Evolutionary conservation across 2,888 invertebrate genomes (phyloP).

Genomic region (Amaurobius ferox): DNA sequence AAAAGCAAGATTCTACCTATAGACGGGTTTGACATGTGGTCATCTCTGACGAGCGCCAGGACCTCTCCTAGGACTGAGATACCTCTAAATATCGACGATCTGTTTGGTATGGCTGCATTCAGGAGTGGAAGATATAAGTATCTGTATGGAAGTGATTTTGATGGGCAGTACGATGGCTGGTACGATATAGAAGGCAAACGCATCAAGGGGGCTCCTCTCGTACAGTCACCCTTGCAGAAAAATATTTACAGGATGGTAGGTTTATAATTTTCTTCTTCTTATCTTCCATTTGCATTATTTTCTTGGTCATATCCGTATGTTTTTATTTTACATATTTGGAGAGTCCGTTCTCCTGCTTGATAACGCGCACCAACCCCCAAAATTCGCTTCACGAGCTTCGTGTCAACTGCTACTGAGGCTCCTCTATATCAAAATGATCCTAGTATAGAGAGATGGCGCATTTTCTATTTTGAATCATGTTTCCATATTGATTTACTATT

Average conservation of each 20-base stretch:
- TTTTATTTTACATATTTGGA: too few species aligned
- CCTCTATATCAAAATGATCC: too few species aligned
- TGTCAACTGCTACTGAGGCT: too few species aligned
- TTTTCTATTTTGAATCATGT: too few species aligned
- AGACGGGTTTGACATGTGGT: slow-evolving; percentile 73
- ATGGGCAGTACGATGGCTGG: slow-evolving; percentile 86
- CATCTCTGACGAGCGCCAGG: slow-evolving; percentile 82
- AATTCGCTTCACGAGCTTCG: too few species aligned
- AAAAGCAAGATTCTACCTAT: slow-evolving; percentile 32
- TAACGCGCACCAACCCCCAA: too few species aligned
- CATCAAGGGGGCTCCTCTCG: slow-evolving; percentile 74
- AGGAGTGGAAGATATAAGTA: slow-evolving; percentile 71
- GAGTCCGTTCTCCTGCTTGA: too few species aligned
- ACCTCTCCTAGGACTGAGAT: slow-evolving; percentile 80
- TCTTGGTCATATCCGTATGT: too few species aligned
- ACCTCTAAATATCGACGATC: slow-evolving; percentile 90
- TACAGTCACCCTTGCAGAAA: slow-evolving; percentile 60
- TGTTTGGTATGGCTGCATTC: slow-evolving; percentile 80
- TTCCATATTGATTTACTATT: too few species aligned
- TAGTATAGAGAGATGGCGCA: too few species aligned
- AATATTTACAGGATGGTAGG: slow-evolving; percentile 35
- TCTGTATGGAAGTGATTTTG: slow-evolving; percentile 73
- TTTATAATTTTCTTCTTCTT: too few species aligned
- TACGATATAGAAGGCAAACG: slow-evolving; percentile 75
- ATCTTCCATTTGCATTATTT: too few species aligned